These are phyloP conservation scores for Lamprologus lemairii DNA, from an alignment of 2,113 vertebrate genomes.

Conservation along the genomic window DNA sequence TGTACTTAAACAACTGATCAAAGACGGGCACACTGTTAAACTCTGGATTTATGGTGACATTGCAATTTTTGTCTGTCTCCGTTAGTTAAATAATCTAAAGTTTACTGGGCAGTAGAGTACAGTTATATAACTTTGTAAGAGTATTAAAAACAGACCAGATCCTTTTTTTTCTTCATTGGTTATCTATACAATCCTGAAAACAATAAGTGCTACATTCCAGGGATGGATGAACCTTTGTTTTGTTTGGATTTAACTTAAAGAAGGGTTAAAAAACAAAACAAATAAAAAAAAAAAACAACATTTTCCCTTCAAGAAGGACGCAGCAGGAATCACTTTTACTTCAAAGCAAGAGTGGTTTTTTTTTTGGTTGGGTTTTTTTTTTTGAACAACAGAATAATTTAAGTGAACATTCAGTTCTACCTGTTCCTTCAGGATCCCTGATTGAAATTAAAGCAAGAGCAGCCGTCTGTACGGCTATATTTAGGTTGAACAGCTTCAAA, in stretches of 20 bases:
- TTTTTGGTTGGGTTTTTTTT: neutral
- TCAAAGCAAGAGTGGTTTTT: neutral
- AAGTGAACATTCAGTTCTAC: neutral
- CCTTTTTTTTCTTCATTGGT: neutral
- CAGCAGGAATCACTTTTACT: neutral
- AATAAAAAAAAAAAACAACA: neutral
- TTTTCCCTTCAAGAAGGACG: neutral
- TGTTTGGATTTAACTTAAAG: neutral
- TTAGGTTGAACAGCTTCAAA: constrained; percentile 49
- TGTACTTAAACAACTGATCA: neutral
- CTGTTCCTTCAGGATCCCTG: neutral
- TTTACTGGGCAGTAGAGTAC: constrained; percentile 15
- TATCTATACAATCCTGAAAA: neutral
- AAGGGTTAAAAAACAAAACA: neutral
- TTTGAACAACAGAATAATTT: neutral
- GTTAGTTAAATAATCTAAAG: neutral
- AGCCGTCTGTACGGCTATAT: constrained; percentile 32
- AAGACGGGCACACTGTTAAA: neutral
- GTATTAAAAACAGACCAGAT: neutral
- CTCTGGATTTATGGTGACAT: neutral
- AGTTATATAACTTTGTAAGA: neutral
- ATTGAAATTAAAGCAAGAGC: constrained; percentile 37
- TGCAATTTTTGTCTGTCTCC: neutral
- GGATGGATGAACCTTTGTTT: neutral
- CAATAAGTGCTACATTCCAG: neutral